A percentile compares a stretch with the other conserved stretches of the same genome.
phyloP scores from a whole-genome alignment of 2,113 vertebrate genomes.

The Hiodon tergisus region DNA sequence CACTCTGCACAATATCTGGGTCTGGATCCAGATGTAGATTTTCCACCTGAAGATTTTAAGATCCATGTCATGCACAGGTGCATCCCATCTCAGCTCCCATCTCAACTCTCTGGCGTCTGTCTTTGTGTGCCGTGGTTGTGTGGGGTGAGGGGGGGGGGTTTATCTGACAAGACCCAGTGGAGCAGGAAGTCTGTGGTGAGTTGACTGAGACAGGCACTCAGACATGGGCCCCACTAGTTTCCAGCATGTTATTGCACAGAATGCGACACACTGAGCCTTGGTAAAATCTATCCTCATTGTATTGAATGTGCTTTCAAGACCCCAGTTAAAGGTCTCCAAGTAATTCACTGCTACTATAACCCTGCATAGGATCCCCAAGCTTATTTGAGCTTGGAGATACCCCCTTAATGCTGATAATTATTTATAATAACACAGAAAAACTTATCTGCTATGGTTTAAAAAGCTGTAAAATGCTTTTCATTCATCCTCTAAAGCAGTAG shows the following conservation, averaged over 20 bases:
- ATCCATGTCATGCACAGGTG: constrained; percentile 35
- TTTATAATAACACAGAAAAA: too few relatives aligned
- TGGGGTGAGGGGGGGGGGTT: constrained; percentile 17
- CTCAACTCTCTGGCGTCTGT: constrained; percentile 12
- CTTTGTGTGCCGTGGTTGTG: constrained; percentile 14
- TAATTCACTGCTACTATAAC: too few relatives aligned
- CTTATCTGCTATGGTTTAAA: too few relatives aligned
- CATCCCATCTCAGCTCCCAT: constrained; percentile 15
- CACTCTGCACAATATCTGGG: constrained; percentile 29
- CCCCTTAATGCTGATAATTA: too few relatives aligned
- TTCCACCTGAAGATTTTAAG: constrained; percentile 21
- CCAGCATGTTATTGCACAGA: background rate
- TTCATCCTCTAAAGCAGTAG: too few relatives aligned
- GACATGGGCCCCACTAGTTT: constrained; percentile 12
- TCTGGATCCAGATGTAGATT: constrained; percentile 36
- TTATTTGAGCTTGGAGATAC: too few relatives aligned
- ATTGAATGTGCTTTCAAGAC: background rate
- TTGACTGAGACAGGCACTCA: constrained; percentile 29
- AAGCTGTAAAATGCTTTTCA: too few relatives aligned
- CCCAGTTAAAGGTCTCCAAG: too few relatives aligned
- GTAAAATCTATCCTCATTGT: background rate
- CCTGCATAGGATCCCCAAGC: too few relatives aligned
- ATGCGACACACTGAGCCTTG: background rate
- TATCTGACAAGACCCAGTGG: constrained; percentile 24
- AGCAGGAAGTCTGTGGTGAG: constrained; percentile 46